These are phyloP conservation scores for Pachymerium ferrugineum DNA, from an alignment of 2,888 invertebrate species.

Conservation along the genomic window DNA sequence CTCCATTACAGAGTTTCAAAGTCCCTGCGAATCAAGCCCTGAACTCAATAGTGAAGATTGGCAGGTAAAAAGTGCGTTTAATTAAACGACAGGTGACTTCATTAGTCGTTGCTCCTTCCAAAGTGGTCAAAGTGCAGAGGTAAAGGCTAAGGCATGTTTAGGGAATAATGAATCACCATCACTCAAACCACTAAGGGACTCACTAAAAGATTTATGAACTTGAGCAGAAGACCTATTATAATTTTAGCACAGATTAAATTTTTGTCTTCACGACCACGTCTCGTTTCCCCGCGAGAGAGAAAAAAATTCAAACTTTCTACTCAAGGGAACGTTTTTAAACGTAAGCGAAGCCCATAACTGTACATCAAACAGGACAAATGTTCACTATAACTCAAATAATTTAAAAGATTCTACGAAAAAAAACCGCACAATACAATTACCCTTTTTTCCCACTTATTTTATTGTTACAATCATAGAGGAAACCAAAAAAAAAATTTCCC, in stretches of 20 bases:
- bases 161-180: constrained; percentile 11
- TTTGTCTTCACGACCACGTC: background rate
- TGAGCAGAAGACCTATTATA: background rate
- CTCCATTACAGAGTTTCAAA: too few species aligned
- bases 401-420: background rate
- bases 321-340: constrained; percentile 4
- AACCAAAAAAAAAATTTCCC: too few species aligned
- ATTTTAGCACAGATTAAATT: constrained; percentile 18
- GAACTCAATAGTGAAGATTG: background rate
- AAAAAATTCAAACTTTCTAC: background rate
- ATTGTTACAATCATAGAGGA: too few species aligned
- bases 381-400: background rate
- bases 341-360: background rate
- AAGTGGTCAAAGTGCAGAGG: background rate
- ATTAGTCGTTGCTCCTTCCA: background rate
- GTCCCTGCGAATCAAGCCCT: too few species aligned
- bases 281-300: background rate
- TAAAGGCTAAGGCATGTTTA: background rate
- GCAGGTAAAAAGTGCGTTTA: background rate
- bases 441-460: background rate
- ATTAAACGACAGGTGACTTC: constrained; percentile 5
- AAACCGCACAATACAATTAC: background rate
- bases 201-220: background rate
- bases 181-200: background rate
- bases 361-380: background rate